Evolutionary conservation across 1,140 invertebrate genomes (phyloP), one percentile per base, ranked within the genome.

Genomic region (Scaptomyza pallida): DNA sequence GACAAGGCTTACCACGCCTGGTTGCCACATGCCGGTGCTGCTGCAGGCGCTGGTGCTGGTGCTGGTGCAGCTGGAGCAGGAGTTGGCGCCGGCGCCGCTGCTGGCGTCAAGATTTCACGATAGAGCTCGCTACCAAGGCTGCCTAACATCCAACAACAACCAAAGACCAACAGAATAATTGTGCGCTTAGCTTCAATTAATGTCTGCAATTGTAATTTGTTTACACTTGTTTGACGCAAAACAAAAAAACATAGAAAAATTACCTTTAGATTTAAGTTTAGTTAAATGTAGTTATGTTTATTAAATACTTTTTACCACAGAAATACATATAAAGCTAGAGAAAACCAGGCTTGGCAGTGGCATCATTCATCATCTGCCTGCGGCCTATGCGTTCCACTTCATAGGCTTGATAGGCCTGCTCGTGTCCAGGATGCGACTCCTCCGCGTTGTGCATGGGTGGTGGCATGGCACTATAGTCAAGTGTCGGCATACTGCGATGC

Each of bases 1-100:
- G 93, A 93, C 45, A 92, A 93, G 73, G 93, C 93, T 8, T 94
- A 93, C 68, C 92, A 92, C 59, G 93, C 93, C 41, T 92, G 93
- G 89, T 60, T 89, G 72, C 90, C 90, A 9, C 78, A 81, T 45
- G 68, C 65, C 37, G 65, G 44, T 15, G 60, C 71, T 13, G 44
- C 15, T 30, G 26, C 6, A 9, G 65, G 40, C n/a, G 30, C 40
- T 1, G 26, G 40, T 21, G 48, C 16, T 19, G 8, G 26, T n/a
- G 56, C 72, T 12, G 54, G 54, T 17, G 30, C 47, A 23, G 62
- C 75, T 9, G 51, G 51, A 17, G 37, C 56, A 1, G 16, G 44
- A 19, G 48, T 61, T 8, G 57, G 56, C 21, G 47, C 47, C 0
- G 15, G 15, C 2, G 54, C 30, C n/a, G 52, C 57, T 10, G 45